Percentiles rank a stretch among this genome's conserved stretches.
phyloP scores from a whole-genome alignment of 2,888 invertebrate genomes.

The Charanyca ferruginea region DNA sequence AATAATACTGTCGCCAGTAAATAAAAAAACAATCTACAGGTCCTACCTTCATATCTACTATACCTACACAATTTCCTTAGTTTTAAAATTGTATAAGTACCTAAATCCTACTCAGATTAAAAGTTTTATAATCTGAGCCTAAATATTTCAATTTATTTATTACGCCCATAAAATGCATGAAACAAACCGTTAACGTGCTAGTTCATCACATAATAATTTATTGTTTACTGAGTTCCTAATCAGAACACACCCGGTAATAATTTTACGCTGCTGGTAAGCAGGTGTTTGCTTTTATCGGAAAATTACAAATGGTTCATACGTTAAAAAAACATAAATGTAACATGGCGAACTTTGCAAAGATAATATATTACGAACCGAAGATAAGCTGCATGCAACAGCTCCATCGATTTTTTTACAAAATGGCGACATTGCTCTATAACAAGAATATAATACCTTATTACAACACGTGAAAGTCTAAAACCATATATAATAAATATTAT shows the following conservation, averaged over 20 bases:
- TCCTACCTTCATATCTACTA: too few species aligned
- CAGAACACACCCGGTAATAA: slow-evolving; percentile 41
- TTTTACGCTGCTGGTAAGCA: slow-evolving; percentile 36
- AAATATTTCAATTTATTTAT: neutral
- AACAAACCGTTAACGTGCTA: slow-evolving; percentile 12
- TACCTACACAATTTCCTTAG: too few species aligned
- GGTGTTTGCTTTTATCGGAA: slow-evolving; percentile 49
- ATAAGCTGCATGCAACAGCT: slow-evolving; percentile 64
- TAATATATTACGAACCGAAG: slow-evolving; percentile 32
- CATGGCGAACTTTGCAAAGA: slow-evolving; percentile 41
- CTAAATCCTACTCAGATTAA: too few species aligned
- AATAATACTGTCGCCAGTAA: too few species aligned
- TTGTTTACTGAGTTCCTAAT: slow-evolving; percentile 50
- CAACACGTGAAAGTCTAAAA: slow-evolving; percentile 36
- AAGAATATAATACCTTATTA: slow-evolving; percentile 33
- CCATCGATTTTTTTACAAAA: slow-evolving; percentile 56
- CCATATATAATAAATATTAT: slow-evolving; percentile 20
- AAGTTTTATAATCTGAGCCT: too few species aligned
- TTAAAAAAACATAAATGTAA: slow-evolving; percentile 32
- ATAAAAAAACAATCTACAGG: too few species aligned
- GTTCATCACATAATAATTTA: slow-evolving; percentile 49
- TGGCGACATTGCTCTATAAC: slow-evolving; percentile 32
- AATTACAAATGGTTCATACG: slow-evolving; percentile 34
- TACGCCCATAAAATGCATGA: neutral
- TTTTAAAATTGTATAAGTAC: too few species aligned